These are phyloP conservation scores for Lepidocolaptes lacrymiger DNA, from an alignment of 2,797 vertebrate genomes.

Conservation along the genomic window DNA sequence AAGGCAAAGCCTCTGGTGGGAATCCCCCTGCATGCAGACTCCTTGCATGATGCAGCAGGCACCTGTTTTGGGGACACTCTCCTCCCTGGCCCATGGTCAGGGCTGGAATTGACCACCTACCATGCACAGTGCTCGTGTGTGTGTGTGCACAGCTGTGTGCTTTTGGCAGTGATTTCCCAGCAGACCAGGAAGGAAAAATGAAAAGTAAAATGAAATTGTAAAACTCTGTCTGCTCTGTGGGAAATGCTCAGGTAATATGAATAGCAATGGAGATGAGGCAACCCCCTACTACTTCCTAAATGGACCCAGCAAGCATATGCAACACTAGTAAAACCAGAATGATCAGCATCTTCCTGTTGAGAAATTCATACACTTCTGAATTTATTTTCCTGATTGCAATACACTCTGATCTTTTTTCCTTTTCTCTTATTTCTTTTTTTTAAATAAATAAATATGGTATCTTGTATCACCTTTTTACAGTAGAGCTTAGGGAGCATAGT, in stretches of 20 bases:
- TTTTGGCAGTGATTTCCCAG: constrained; percentile 38
- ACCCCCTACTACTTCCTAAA: constrained; percentile 51
- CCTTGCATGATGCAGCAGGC: accelerated
- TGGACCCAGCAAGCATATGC: not conserved
- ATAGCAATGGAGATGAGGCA: not conserved
- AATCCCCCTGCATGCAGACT: not conserved
- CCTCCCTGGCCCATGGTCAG: accelerated
- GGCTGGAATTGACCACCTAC: not conserved
- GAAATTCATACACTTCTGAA: constrained; percentile 1
- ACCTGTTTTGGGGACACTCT: not conserved
- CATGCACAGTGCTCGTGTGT: accelerated
- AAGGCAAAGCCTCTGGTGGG: not conserved
- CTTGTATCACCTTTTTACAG: not conserved
- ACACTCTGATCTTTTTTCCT: not conserved
- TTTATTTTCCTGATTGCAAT: not conserved
- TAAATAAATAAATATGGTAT: not conserved
- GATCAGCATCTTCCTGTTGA: not conserved
- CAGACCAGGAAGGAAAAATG: not conserved
- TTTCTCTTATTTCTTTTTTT: not conserved
- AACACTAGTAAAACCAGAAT: not conserved
- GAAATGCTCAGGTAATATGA: constrained; percentile 40
- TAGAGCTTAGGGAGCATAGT: not conserved
- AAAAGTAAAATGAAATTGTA: not conserved
- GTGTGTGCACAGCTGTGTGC: not conserved
- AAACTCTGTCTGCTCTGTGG: not conserved